A percentile compares a stretch with the other conserved stretches of the same genome.
These are phyloP conservation scores for Enteromius trimaculatus DNA, from an alignment of 2,797 vertebrate genomes.

Conservation along the genomic window DNA sequence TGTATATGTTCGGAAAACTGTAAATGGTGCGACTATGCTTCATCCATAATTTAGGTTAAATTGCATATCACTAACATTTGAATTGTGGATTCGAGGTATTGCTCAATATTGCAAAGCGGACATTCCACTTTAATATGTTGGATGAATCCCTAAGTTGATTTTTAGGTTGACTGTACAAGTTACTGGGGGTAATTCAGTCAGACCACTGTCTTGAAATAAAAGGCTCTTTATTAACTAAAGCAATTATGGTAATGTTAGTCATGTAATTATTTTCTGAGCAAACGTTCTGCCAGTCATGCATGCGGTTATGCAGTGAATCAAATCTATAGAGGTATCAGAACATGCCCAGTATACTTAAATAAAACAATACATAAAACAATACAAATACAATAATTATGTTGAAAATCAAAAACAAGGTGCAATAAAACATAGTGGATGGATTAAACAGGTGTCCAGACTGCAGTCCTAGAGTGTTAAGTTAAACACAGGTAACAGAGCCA, in stretches of 20 bases:
- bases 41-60: not conserved
- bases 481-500: not conserved
- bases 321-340: not conserved
- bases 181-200: not conserved
- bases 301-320: not conserved
- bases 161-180: not conserved
- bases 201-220: not conserved
- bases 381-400: not conserved
- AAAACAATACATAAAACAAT: not conserved
- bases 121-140: not conserved
- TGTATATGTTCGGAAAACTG: not conserved
- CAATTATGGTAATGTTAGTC: not conserved
- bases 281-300: not conserved
- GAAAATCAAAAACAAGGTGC: not conserved
- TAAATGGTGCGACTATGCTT: not conserved
- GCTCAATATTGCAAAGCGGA: not conserved
- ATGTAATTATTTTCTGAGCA: not conserved
- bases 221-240: not conserved
- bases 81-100: not conserved
- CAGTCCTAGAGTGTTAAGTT: not conserved
- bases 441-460: conserved; percentile 18
- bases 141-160: not conserved
- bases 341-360: not conserved
- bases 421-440: conserved; percentile 1
- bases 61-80: not conserved